Evolutionary conservation across 2,888 invertebrate species (phyloP).

Genomic region (Allacma fusca): DNA sequence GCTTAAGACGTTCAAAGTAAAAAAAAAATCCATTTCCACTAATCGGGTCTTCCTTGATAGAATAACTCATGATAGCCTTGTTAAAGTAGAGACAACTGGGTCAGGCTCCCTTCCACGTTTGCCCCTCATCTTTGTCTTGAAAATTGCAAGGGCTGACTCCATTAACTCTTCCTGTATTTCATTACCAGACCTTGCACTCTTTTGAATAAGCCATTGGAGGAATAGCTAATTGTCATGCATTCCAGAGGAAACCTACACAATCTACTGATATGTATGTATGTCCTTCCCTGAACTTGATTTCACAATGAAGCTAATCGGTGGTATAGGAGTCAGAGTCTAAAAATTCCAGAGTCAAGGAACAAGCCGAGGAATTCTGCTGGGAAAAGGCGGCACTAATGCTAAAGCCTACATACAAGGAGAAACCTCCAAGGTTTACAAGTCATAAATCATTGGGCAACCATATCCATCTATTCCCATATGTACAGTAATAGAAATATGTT

Average conservation of each 20-base stretch:
- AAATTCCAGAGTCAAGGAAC: too few relatives aligned
- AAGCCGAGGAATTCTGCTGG: too few relatives aligned
- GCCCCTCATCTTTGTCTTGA: background rate
- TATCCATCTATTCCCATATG: conserved; percentile 1
- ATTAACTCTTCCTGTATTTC: background rate
- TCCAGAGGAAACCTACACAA: too few relatives aligned
- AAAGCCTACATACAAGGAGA: too few relatives aligned
- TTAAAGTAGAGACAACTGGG: background rate
- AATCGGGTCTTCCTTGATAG: conserved; percentile 6
- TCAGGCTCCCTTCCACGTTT: background rate
- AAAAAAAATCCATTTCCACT: conserved; percentile 5
- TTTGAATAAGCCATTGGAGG: background rate
- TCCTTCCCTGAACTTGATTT: too few relatives aligned
- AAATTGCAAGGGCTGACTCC: background rate
- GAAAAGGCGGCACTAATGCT: too few relatives aligned
- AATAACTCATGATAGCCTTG: conserved; percentile 3
- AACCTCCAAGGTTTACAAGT: background rate
- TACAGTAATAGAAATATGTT: background rate
- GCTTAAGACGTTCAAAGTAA: too few relatives aligned
- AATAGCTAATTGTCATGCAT: background rate
- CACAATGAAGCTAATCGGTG: too few relatives aligned
- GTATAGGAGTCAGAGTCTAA: too few relatives aligned
- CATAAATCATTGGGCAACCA: conserved; percentile 2
- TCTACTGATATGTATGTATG: too few relatives aligned
- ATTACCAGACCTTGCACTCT: background rate